phyloP scores from a whole-genome alignment of 1,140 invertebrate genomes.

The Schlechtendalia chinensis region DNA sequence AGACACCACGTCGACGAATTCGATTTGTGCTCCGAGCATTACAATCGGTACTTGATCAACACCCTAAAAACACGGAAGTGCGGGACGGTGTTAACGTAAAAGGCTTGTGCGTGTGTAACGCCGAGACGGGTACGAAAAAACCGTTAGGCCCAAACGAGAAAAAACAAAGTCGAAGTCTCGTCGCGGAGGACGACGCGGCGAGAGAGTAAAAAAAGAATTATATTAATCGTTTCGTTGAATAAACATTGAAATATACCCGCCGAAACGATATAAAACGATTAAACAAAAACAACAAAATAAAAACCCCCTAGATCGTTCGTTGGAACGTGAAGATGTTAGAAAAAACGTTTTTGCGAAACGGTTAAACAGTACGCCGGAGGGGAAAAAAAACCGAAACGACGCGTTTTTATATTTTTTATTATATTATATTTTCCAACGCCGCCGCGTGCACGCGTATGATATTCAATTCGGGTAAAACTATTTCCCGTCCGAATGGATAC shows the following conservation, averaged over 20 bases:
- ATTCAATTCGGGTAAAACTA: constrained; percentile 25
- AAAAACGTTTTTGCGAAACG: neutral
- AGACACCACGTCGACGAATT: too few relatives aligned
- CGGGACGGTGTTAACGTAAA: too few relatives aligned
- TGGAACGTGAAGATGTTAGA: too few relatives aligned
- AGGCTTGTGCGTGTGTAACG: too few relatives aligned
- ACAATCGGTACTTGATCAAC: too few relatives aligned
- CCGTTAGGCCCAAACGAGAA: too few relatives aligned
- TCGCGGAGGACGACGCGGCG: neutral
- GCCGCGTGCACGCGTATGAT: neutral
- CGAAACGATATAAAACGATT: neutral
- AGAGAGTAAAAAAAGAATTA: neutral
- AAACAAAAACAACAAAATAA: neutral
- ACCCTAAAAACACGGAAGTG: too few relatives aligned
- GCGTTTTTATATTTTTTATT: constrained; percentile 3
- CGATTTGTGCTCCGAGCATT: too few relatives aligned
- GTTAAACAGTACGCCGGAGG: neutral
- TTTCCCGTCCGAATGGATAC: neutral
- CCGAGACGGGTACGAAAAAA: too few relatives aligned
- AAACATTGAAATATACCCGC: too few relatives aligned
- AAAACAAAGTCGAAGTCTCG: too few relatives aligned
- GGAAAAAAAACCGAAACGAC: neutral
- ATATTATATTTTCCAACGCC: too few relatives aligned
- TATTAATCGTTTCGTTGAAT: neutral
- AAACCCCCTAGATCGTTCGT: neutral